A percentile compares a stretch with the other conserved stretches of the same genome.
Conservation (phyloP, 1,140 invertebrate genomes). For the Anastatus disparis region DNA sequence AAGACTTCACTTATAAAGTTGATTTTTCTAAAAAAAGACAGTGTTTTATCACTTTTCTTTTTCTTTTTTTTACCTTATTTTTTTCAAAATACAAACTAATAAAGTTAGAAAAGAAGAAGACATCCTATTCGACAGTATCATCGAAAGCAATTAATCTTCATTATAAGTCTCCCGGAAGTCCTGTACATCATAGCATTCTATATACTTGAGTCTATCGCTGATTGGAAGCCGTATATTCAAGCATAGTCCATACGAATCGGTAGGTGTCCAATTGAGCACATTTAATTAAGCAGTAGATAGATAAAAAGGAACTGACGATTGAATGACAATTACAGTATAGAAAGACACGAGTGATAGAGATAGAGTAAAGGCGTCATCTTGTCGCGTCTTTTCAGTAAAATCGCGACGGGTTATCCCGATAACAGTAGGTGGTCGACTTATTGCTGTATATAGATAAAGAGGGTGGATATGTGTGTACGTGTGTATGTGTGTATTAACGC, state of each 20-base stretch:
- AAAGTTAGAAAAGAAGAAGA: neutral
- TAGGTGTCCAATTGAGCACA: slow-evolving; percentile 27
- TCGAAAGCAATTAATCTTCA: slow-evolving; percentile 31
- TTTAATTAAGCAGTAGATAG: slow-evolving; percentile 25
- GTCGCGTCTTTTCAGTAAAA: neutral
- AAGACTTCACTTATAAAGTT: no score
- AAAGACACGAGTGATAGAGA: no score
- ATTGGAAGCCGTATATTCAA: slow-evolving; percentile 22
- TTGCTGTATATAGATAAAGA: no score
- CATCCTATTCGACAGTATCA: no score
- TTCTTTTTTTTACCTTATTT: neutral
- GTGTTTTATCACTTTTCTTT: no score
- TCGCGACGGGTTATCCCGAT: neutral
- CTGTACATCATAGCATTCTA: no score
- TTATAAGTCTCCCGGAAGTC: neutral
- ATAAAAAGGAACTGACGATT: no score
- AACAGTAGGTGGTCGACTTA: slow-evolving; percentile 2
- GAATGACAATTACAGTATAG: no score
- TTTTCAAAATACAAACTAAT: neutral
- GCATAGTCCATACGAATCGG: neutral
- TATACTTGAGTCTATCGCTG: neutral
- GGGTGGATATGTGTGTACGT: no score
- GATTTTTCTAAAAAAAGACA: no score
- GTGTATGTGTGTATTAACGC: no score
- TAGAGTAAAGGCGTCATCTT: neutral